phyloP scores from a whole-genome alignment of 2,888 invertebrate species.

The Mythimna vitellina region DNA sequence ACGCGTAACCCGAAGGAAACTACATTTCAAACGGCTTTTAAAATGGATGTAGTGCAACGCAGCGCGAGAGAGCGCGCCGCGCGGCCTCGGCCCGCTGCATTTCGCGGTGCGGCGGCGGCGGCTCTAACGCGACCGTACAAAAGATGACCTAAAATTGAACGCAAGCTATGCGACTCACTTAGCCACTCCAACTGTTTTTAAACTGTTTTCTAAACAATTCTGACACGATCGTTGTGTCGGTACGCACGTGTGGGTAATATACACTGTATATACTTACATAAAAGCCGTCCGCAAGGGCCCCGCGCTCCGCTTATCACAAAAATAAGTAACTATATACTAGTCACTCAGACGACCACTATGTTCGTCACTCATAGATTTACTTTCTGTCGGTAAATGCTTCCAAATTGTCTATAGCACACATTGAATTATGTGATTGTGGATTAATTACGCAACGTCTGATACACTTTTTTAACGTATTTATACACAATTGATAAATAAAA shows the following conservation, averaged over 20 bases:
- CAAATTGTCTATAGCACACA: constrained; percentile 67
- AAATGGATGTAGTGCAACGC: constrained; percentile 86
- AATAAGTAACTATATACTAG: constrained; percentile 91
- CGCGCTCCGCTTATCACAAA: constrained; percentile 90
- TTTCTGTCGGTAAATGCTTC: constrained; percentile 71
- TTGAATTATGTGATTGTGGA: constrained; percentile 65
- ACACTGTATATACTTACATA: constrained; percentile 85
- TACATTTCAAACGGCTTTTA: constrained; percentile 85
- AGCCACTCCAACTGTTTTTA: constrained; percentile 78
- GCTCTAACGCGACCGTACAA: constrained; percentile 87
- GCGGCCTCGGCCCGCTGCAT: constrained; percentile 89
- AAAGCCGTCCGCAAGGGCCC: constrained; percentile 86
- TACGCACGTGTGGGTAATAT: constrained; percentile 74
- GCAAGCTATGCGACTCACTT: constrained; percentile 81
- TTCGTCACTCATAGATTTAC: constrained; percentile 87
- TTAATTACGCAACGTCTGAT: constrained; percentile 69
- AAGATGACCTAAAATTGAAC: constrained; percentile 90
- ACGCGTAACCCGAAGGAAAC: constrained; percentile 88
- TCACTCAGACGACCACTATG: constrained; percentile 84
- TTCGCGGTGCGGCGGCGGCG: constrained; percentile 86
- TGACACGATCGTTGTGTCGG: constrained; percentile 78
- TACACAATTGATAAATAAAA: constrained; percentile 81
- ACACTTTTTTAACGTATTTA: constrained; percentile 79
- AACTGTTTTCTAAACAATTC: constrained; percentile 84
- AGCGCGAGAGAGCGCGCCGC: constrained; percentile 82